A percentile compares a stretch with the other conserved stretches of the same genome.
These are phyloP conservation scores for Lamellibrachia satsuma DNA, from an alignment of 2,888 invertebrate species.

Conservation along the genomic window DNA sequence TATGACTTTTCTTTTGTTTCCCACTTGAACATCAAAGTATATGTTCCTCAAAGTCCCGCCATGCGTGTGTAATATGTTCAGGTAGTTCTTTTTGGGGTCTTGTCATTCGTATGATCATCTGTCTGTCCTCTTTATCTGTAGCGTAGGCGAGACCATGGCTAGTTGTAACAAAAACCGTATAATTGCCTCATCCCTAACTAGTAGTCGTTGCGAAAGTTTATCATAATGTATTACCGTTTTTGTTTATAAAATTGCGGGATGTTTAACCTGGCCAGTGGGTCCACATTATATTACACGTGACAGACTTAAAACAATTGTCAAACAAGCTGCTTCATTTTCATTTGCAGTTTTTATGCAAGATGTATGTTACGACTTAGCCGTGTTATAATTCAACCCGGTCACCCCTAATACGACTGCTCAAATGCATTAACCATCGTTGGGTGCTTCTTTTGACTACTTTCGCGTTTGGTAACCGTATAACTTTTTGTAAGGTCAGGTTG, in stretches of 20 bases:
- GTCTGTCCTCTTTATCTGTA: background rate
- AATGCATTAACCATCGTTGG: background rate
- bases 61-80: background rate
- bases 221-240: too few species aligned
- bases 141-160: background rate
- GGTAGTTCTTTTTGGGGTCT: background rate
- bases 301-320: too few species aligned
- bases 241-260: too few species aligned
- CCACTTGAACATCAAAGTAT: background rate
- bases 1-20: background rate
- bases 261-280: too few species aligned
- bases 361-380: too few species aligned
- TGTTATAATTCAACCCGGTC: too few species aligned
- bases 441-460: background rate
- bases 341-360: too few species aligned
- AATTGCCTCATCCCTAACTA: too few species aligned
- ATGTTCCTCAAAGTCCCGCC: background rate
- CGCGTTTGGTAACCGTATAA: background rate
- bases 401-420: background rate
- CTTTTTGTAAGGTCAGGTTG: background rate
- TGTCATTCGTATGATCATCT: background rate
- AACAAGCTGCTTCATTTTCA: too few species aligned
- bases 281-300: too few species aligned
- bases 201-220: too few species aligned
- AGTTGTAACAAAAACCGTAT: too few species aligned